phyloP scores from a whole-genome alignment of 2,113 vertebrate species.

The Sceloporus undulatus region DNA sequence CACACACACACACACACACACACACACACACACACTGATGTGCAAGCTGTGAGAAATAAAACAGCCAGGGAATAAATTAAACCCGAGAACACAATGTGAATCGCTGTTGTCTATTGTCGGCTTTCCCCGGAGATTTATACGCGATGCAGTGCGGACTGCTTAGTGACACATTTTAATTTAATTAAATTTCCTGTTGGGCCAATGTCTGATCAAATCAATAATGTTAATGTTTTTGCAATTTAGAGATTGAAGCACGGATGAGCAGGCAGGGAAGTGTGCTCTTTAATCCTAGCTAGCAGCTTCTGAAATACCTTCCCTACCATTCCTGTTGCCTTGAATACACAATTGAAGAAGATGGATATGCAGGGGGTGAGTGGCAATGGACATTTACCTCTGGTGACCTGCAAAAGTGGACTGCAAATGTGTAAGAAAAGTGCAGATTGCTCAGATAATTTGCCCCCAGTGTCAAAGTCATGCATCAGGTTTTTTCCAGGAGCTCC shows the following conservation, averaged over 20 bases:
- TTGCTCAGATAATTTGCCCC: neutral
- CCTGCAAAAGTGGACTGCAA: neutral
- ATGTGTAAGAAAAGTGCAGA: neutral
- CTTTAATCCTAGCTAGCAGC: constrained; percentile 42
- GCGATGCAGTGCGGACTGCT: constrained; percentile 74
- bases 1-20: neutral
- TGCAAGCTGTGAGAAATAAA: constrained; percentile 45
- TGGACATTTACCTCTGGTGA: neutral
- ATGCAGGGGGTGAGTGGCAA: neutral
- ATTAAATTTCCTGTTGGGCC: constrained; percentile 87
- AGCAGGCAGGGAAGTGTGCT: constrained; percentile 62
- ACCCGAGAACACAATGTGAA: constrained; percentile 46
- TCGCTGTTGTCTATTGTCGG: constrained; percentile 73
- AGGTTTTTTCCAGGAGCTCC: neutral
- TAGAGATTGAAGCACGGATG: constrained; percentile 83
- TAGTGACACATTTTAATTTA: constrained; percentile 87
- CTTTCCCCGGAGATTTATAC: constrained; percentile 85
- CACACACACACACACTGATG: neutral
- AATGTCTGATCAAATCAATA: constrained; percentile 89
- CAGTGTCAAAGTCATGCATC: neutral
- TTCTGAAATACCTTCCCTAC: constrained; percentile 47
- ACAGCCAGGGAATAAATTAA: constrained; percentile 49
- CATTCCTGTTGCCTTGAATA: neutral
- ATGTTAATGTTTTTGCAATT: constrained; percentile 90
- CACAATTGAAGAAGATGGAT: neutral